Conservation (phyloP, 1,140 invertebrate species). For the Platorchestia sp. region DNA sequence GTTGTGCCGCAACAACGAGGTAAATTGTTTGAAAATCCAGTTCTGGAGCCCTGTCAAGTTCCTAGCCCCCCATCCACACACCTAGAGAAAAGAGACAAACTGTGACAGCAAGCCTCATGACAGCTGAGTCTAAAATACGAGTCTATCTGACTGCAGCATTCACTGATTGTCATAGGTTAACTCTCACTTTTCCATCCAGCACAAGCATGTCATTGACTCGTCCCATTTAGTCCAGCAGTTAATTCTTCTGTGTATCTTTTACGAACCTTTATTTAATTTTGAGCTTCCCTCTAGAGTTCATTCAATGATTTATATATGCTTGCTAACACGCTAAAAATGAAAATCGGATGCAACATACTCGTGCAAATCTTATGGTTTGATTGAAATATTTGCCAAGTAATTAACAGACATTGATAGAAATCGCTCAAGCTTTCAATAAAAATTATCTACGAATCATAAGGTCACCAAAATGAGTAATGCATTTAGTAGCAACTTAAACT, state of each 20-base stretch:
- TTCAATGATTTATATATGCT: background rate
- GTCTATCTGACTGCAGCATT: background rate
- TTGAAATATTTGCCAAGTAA: too few relatives aligned
- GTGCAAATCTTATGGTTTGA: too few relatives aligned
- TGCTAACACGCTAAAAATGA: background rate
- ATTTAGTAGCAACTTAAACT: background rate
- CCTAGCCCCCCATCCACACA: too few relatives aligned
- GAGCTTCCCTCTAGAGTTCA: background rate
- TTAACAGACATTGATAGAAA: too few relatives aligned
- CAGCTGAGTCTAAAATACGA: background rate
- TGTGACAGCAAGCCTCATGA: too few relatives aligned
- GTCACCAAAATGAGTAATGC: background rate
- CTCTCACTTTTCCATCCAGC: background rate
- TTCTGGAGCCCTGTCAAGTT: too few relatives aligned
- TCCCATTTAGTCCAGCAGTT: background rate
- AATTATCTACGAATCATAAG: background rate
- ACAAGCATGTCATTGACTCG: background rate
- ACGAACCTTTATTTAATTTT: background rate
- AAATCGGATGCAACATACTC: background rate
- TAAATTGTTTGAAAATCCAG: too few relatives aligned
- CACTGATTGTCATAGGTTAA: background rate
- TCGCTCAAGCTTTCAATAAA: background rate
- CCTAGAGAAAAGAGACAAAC: too few relatives aligned
- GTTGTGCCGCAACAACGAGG: too few relatives aligned
- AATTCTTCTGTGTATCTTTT: background rate